These are phyloP conservation scores for Eupithecia tripunctaria DNA, from an alignment of 2,888 invertebrate genomes.

Conservation along the genomic window DNA sequence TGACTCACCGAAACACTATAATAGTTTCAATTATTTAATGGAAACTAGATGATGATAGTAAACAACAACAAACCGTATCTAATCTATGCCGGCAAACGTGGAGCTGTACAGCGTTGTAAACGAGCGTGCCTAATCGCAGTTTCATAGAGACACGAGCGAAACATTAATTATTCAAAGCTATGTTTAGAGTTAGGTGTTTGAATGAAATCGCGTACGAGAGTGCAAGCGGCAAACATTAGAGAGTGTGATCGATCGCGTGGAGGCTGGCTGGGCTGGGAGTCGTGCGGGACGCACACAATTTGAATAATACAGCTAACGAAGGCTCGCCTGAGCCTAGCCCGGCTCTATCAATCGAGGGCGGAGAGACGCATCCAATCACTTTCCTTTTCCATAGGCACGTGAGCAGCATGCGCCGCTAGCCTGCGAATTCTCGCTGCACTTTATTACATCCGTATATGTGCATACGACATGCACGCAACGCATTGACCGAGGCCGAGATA, in stretches of 20 bases:
- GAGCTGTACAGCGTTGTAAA: conserved; percentile 41
- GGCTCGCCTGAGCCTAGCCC: conserved; percentile 71
- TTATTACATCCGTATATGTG: conserved; percentile 82
- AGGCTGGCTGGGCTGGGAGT: conserved; percentile 25
- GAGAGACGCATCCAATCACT: conserved; percentile 81
- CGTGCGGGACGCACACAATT: conserved; percentile 64
- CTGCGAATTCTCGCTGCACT: conserved; percentile 81
- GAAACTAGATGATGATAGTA: conserved; percentile 27
- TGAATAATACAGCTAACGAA: conserved; percentile 80
- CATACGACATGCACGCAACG: conserved; percentile 81
- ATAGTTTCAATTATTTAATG: not conserved
- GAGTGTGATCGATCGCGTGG: conserved; percentile 66
- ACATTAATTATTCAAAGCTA: conserved; percentile 50
- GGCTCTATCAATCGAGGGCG: conserved; percentile 74
- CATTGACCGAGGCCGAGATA: conserved; percentile 83
- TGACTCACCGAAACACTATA: not conserved
- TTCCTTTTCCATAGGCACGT: conserved; percentile 79
- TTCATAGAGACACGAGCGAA: conserved; percentile 40
- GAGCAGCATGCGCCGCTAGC: conserved; percentile 76
- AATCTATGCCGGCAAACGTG: conserved; percentile 38
- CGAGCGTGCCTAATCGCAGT: conserved; percentile 43
- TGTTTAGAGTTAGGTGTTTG: conserved; percentile 54
- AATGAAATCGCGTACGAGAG: conserved; percentile 60
- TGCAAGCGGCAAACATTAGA: conserved; percentile 61
- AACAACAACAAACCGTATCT: conserved; percentile 33